Conservation (phyloP, 2,797 vertebrate species). For the Syngnathus rostellatus region DNA sequence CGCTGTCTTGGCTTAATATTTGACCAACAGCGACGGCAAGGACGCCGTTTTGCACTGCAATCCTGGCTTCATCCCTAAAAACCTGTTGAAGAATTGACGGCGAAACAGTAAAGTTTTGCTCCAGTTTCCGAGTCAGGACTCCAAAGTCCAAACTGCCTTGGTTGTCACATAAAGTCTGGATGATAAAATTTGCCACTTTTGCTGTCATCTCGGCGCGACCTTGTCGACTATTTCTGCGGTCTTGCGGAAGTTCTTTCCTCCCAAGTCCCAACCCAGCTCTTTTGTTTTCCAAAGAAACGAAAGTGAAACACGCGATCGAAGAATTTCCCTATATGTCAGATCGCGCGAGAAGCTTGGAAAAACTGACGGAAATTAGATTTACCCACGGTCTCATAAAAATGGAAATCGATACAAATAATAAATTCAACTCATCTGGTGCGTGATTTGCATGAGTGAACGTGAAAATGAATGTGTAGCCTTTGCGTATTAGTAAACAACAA, state of each 20-base stretch:
- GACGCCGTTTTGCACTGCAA: constrained; percentile 27
- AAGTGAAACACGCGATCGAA: not conserved
- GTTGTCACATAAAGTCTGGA: constrained; percentile 50
- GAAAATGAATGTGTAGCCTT: not conserved
- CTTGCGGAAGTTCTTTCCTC: no score
- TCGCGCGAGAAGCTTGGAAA: no score
- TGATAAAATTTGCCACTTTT: constrained; percentile 24
- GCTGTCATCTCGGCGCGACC: constrained; percentile 34
- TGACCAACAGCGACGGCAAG: not conserved
- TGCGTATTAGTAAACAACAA: not conserved
- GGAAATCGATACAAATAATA: not conserved
- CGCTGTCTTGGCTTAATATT: constrained; percentile 25
- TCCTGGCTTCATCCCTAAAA: constrained; percentile 42
- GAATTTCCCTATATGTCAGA: no score
- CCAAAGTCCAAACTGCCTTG: constrained; percentile 50
- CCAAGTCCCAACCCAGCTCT: not conserved
- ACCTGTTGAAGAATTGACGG: constrained; percentile 22
- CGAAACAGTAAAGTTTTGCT: constrained; percentile 17
- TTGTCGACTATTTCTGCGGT: not conserved
- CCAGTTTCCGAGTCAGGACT: constrained; percentile 32
- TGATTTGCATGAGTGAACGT: not conserved
- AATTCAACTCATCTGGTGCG: not conserved
- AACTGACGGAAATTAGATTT: not conserved
- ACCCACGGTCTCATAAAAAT: not conserved
- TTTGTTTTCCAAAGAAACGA: not conserved